These are phyloP conservation scores for Sebastiscus tertius DNA, from an alignment of 2,797 vertebrate genomes.

Conservation along the genomic window DNA sequence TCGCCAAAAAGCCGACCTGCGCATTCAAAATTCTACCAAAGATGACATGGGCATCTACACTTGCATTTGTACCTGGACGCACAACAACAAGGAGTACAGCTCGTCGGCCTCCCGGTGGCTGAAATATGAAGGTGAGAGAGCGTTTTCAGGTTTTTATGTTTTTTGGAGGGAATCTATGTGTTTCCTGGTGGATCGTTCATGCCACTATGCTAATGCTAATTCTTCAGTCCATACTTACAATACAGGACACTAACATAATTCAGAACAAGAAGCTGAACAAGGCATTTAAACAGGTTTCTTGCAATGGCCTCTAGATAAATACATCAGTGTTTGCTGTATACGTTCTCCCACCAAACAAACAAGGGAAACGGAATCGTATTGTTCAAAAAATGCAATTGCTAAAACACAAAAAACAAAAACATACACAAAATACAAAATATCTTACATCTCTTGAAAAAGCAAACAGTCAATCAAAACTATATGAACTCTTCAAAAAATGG, in stretches of 20 bases:
- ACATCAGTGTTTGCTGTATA: not conserved
- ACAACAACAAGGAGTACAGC: constrained; percentile 65
- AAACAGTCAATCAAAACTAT: too few relatives aligned
- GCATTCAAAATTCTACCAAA: not conserved
- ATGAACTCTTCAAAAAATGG: rapidly evolving
- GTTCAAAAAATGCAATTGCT: not conserved
- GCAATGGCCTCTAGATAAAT: not conserved
- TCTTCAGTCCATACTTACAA: not conserved
- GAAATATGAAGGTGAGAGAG: constrained; percentile 52
- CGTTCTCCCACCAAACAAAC: not conserved
- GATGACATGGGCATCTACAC: constrained; percentile 75
- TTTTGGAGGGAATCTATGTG: not conserved
- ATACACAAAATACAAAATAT: too few relatives aligned
- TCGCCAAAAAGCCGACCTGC: rapidly evolving
- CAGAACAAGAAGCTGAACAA: not conserved
- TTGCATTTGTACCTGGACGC: constrained; percentile 77
- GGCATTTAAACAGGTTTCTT: not conserved
- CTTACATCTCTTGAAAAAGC: too few relatives aligned
- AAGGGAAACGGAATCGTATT: not conserved
- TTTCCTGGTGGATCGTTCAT: not conserved
- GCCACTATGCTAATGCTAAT: not conserved
- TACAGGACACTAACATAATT: not conserved
- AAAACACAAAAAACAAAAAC: too few relatives aligned
- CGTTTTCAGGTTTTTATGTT: not conserved
- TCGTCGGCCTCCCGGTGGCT: constrained; percentile 75